These are phyloP conservation scores for Phrynocephalus vlangalii DNA, from an alignment of 2,797 vertebrate genomes.

Conservation along the genomic window DNA sequence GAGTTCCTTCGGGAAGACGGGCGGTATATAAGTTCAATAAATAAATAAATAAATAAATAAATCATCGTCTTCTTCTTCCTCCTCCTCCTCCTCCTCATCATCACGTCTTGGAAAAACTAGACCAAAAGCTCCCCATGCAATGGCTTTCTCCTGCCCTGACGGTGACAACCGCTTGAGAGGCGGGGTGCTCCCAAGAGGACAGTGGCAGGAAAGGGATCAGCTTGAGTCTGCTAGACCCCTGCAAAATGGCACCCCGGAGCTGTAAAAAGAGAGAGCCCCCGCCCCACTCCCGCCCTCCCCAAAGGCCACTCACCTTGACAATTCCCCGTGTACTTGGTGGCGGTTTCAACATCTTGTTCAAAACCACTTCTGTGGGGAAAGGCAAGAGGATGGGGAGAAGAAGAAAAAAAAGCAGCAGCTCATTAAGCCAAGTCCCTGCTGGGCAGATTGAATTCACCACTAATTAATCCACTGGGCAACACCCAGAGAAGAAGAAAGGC, in stretches of 20 bases:
- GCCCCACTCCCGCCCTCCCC: no score
- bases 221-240: conserved; percentile 23
- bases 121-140: background rate
- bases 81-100: background rate
- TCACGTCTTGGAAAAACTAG: no score
- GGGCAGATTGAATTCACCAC: background rate
- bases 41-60: no score
- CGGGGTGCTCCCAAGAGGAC: no score
- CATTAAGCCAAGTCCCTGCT: conserved; percentile 1
- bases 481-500: background rate
- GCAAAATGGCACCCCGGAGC: background rate
- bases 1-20: no score
- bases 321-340: conserved; percentile 74
- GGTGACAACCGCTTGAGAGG: background rate
- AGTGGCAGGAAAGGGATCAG: background rate
- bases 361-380: conserved; percentile 77
- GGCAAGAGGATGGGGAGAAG: background rate
- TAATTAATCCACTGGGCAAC: background rate
- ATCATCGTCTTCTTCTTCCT: no score
- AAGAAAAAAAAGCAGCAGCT: background rate
- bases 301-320: conserved; percentile 84
- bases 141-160: background rate
- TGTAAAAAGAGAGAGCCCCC: no score
- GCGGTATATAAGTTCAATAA: no score
- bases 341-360: conserved; percentile 84